These are phyloP conservation scores for Scelioninae gen. 1 DNA, from an alignment of 2,888 invertebrate species.

Conservation along the genomic window DNA sequence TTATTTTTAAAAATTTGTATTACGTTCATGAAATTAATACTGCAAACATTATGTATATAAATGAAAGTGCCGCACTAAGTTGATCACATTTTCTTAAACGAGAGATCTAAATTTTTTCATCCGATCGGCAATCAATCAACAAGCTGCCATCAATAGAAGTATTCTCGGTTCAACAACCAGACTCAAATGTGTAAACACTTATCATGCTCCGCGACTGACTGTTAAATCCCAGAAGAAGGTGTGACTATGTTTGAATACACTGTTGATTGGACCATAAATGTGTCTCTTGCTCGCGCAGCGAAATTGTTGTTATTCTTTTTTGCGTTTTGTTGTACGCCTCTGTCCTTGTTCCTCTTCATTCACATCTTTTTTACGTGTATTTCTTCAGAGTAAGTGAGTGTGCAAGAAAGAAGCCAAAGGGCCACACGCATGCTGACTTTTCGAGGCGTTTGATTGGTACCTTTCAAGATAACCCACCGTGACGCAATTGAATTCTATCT, in stretches of 20 bases:
- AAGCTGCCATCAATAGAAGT: slow-evolving; percentile 33
- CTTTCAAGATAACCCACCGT: slow-evolving; percentile 75
- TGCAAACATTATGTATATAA: no score
- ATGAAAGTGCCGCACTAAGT: no score
- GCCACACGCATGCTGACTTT: slow-evolving; percentile 80
- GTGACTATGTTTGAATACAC: slow-evolving; percentile 83
- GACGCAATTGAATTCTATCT: slow-evolving; percentile 81
- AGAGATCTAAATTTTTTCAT: slow-evolving; percentile 3
- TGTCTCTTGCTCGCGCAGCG: slow-evolving; percentile 81
- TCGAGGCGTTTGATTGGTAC: slow-evolving; percentile 77
- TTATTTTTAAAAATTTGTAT: no score
- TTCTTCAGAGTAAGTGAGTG: slow-evolving; percentile 67
- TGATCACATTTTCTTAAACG: no score
- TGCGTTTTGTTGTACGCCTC: slow-evolving; percentile 70
- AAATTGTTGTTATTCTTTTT: slow-evolving; percentile 75
- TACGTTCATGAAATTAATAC: no score
- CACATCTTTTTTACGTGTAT: no score
- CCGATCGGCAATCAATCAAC: slow-evolving; percentile 25
- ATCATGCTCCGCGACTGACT: slow-evolving; percentile 60
- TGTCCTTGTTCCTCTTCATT: no score
- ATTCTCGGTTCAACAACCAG: slow-evolving; percentile 55
- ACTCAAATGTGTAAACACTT: slow-evolving; percentile 53
- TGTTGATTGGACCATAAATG: slow-evolving; percentile 84
- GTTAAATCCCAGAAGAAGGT: slow-evolving; percentile 76
- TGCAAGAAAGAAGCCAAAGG: slow-evolving; percentile 68